These are phyloP conservation scores for Cavia porcellus DNA, from an alignment of 2,113 vertebrate genomes.

Conservation along the genomic window DNA sequence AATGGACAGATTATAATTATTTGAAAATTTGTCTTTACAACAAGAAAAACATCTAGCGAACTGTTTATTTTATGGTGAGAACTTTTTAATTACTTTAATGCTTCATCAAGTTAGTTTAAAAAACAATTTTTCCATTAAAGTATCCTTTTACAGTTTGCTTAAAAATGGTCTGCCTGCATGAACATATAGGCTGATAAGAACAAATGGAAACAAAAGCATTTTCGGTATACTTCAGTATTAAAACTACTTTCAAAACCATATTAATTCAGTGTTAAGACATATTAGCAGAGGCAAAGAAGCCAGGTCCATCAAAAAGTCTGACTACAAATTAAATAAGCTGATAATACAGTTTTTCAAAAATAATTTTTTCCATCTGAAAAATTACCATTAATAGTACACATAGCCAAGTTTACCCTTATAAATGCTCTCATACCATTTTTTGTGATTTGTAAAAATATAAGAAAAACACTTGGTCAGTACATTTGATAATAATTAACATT, in stretches of 20 bases:
- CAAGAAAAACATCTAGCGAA: conserved; percentile 42
- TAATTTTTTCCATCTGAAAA: conserved; percentile 48
- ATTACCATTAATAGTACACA: conserved; percentile 26
- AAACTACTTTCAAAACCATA: conserved; percentile 51
- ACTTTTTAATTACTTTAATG: conserved; percentile 58
- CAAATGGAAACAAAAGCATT: conserved; percentile 51
- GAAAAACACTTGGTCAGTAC: conserved; percentile 20
- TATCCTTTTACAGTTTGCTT: conserved; percentile 23
- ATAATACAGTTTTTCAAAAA: conserved; percentile 55
- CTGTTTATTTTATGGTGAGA: background rate
- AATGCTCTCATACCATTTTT: conserved; percentile 16
- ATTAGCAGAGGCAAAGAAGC: background rate
- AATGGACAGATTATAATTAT: conserved; percentile 26
- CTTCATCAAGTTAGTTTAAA: conserved; percentile 35
- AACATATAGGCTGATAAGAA: background rate
- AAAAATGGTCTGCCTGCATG: conserved; percentile 10
- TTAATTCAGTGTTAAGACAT: conserved; percentile 33
- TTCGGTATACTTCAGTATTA: background rate
- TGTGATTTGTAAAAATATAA: conserved; percentile 39
- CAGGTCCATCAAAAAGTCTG: conserved; percentile 42
- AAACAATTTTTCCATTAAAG: conserved; percentile 38
- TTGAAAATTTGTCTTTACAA: conserved; percentile 56
- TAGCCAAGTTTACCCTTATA: background rate
- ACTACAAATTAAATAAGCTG: conserved; percentile 66
- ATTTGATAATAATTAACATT: conserved; percentile 7